phyloP scores from a whole-genome alignment of 2,888 invertebrate species.

The Camponotus fellah region DNA sequence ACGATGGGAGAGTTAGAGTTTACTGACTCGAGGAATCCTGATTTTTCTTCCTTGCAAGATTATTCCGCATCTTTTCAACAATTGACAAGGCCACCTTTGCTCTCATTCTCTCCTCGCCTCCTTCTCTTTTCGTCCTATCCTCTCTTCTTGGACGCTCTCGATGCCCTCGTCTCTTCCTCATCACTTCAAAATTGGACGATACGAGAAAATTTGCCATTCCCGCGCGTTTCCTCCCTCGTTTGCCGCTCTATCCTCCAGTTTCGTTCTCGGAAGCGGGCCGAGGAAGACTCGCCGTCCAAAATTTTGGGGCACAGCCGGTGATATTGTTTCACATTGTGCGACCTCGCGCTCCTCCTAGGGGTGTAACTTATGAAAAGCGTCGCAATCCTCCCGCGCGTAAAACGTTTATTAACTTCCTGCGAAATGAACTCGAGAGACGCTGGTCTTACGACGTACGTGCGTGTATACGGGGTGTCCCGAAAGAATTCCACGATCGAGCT shows the following conservation, averaged over 20 bases:
- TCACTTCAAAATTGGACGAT: constrained; percentile 76
- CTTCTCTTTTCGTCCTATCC: constrained; percentile 47
- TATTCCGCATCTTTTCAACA: constrained; percentile 74
- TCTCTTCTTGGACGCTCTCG: constrained; percentile 1
- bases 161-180: constrained; percentile 59
- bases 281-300: constrained; percentile 38
- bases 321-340: constrained; percentile 63
- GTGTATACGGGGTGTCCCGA: constrained; percentile 30
- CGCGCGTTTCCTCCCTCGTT: constrained; percentile 28
- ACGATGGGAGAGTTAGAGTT: constrained; percentile 72
- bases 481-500: constrained; percentile 26
- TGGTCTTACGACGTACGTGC: constrained; percentile 50
- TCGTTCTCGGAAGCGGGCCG: constrained; percentile 7
- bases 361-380: constrained; percentile 65
- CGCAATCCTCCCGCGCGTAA: constrained; percentile 62
- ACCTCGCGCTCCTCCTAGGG: constrained; percentile 17
- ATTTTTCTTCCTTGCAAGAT: constrained; percentile 79
- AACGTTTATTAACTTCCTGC: constrained; percentile 73
- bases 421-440: constrained; percentile 68
- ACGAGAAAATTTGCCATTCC: constrained; percentile 66
- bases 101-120: constrained; percentile 5
- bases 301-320: constrained; percentile 51
- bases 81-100: constrained; percentile 77
- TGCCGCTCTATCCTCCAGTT: not conserved
- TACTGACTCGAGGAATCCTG: constrained; percentile 74